These are phyloP conservation scores for Netelia inedita DNA, from an alignment of 2,888 invertebrate genomes.

Conservation along the genomic window DNA sequence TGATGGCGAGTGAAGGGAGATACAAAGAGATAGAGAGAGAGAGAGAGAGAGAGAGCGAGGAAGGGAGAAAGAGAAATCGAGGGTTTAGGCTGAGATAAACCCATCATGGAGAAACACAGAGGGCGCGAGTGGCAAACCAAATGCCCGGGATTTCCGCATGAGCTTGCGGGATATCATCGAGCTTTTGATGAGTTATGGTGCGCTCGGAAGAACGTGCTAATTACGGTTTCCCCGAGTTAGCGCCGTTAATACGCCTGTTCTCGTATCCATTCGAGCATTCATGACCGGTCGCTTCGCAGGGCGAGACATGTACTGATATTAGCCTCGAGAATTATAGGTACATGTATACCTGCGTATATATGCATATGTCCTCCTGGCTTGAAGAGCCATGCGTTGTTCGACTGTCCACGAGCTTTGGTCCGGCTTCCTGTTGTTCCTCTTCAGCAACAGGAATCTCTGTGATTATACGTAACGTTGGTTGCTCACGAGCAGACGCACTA, in stretches of 20 bases:
- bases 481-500: slow-evolving; percentile 1
- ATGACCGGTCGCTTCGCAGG: slow-evolving; percentile 8
- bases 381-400: slow-evolving; percentile 44
- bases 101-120: slow-evolving; percentile 13
- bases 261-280: slow-evolving; percentile 26
- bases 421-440: slow-evolving; percentile 56
- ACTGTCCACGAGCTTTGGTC: slow-evolving; percentile 47
- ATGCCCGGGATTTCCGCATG: slow-evolving; percentile 60
- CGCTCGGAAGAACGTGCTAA: slow-evolving; percentile 74
- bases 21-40: neutral
- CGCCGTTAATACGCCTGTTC: slow-evolving; percentile 50
- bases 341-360: neutral
- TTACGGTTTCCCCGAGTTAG: slow-evolving; percentile 66
- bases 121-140: slow-evolving; percentile 50
- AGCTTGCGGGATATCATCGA: slow-evolving; percentile 62
- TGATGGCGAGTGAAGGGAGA: slow-evolving; percentile 12
- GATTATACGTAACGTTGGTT: slow-evolving; percentile 9
- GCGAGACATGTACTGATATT: slow-evolving; percentile 4
- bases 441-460: slow-evolving; percentile 9
- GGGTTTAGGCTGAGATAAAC: slow-evolving; percentile 32
- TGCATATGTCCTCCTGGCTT: neutral
- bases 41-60: slow-evolving; percentile 18
- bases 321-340: neutral
- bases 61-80: slow-evolving; percentile 30
- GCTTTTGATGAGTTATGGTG: slow-evolving; percentile 64